phyloP scores from a whole-genome alignment of 1,140 invertebrate species.

The Teleopsis dalmanni region DNA sequence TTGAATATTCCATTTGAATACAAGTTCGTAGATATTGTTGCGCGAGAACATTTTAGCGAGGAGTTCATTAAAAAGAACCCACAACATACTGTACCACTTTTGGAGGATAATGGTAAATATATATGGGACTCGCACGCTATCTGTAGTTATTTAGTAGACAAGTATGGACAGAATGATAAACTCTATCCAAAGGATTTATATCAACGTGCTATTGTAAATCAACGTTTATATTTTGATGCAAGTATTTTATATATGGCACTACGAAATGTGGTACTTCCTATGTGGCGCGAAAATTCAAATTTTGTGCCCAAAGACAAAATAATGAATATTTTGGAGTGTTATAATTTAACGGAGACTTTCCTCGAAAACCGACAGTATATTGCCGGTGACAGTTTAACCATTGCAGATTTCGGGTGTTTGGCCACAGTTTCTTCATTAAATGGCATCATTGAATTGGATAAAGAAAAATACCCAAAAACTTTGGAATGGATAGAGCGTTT shows the following conservation, averaged over 20 bases:
- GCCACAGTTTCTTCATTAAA: constrained; percentile 32
- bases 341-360: constrained; percentile 43
- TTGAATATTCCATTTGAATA: constrained; percentile 45
- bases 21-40: constrained; percentile 50
- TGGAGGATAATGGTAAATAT: constrained; percentile 55
- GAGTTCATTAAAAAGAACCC: constrained; percentile 67
- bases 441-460: constrained; percentile 19
- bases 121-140: constrained; percentile 54
- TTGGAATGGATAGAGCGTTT: constrained; percentile 29
- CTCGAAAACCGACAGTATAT: constrained; percentile 40
- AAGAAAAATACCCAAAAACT: constrained; percentile 27
- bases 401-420: constrained; percentile 47
- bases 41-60: constrained; percentile 57
- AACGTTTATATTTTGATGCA: constrained; percentile 51
- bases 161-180: constrained; percentile 48
- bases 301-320: constrained; percentile 6
- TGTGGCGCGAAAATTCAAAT: neutral
- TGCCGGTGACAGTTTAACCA: constrained; percentile 37
- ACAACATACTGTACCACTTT: constrained; percentile 55
- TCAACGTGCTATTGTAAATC: constrained; percentile 46
- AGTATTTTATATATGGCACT: constrained; percentile 51
- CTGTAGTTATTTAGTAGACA: constrained; percentile 47
- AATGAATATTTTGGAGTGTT: constrained; percentile 39
- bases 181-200: constrained; percentile 50
- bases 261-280: constrained; percentile 20